These are phyloP conservation scores for Forficula auricularia DNA, from an alignment of 1,140 invertebrate genomes.

Conservation along the genomic window DNA sequence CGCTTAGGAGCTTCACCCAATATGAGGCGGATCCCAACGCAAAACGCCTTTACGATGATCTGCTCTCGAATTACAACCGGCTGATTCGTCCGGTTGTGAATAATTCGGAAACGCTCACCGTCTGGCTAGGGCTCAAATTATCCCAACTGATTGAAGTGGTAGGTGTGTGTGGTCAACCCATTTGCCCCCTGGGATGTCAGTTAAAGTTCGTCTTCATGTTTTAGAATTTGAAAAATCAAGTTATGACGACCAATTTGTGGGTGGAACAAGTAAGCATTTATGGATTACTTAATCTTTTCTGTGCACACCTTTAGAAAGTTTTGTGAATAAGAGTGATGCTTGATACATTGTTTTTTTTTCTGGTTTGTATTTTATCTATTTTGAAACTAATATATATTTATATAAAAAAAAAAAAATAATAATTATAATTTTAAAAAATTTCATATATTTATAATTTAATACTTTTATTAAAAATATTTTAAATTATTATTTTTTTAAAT, in stretches of 20 bases:
- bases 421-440: background rate
- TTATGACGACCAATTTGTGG: conserved; percentile 93
- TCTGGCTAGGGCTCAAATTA: conserved; percentile 76
- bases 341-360: background rate
- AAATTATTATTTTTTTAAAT: too few species aligned
- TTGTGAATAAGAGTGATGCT: too few species aligned
- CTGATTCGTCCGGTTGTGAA: conserved; percentile 88
- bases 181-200: too few species aligned
- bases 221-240: conserved; percentile 76
- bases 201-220: conserved; percentile 17
- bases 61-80: conserved; percentile 89
- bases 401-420: background rate
- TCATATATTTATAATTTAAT: background rate
- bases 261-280: conserved; percentile 55
- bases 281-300: conserved; percentile 1
- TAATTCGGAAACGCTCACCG: conserved; percentile 82
- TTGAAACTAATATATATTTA: background rate
- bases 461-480: too few species aligned
- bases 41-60: conserved; percentile 78
- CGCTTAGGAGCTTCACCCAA: too few species aligned
- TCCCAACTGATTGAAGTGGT: conserved; percentile 93
- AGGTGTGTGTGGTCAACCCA: conserved; percentile 19
- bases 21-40: conserved; percentile 72
- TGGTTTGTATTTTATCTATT: background rate
- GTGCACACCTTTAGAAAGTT: background rate